Evolutionary conservation across 2,888 invertebrate genomes (phyloP), one percentile per base, ranked within the genome.

Genomic region (Ochlodes sylvanus): DNA sequence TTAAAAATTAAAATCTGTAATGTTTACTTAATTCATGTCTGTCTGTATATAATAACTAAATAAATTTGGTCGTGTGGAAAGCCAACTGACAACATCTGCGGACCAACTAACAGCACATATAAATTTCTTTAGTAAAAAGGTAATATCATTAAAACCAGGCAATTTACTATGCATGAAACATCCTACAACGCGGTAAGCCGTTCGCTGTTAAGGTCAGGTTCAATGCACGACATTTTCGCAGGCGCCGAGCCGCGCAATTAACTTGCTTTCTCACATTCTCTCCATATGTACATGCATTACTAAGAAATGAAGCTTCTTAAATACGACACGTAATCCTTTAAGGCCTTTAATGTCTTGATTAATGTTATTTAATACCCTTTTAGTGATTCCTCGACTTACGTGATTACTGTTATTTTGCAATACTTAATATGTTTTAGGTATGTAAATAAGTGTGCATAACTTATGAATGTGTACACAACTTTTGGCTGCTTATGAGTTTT

Each of bases 161-260:
- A 58, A 57, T 57, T 38, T 41, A 50, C 50, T 17, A 58, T 19
- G 38, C 9, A 15, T 7, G 27, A 27, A 47, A 60, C 27, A 44
- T 21, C 42, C n/a, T 19, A 27, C 44, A 47, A 27, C 10, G 44
- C 44, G 10, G 9, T 14, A 57, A 38, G 32, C 21, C 12, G n/a
- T 14, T n/a, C 21, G 41, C 12, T 42, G 64, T 55, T 56, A 32
- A 42, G 56, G 50, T 52, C 66, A 81, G 80, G 82, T 84, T 69
- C 69, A 69, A 69, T 52, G 69, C 41, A 62, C 69, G 65, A 61
- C 60, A 42, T 55, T 34, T 62, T 62, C 62, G 67, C 61, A 38
- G 34, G 55, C 69, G 60, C 61, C 55, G 52, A 54, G 60, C 55
- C 17, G 6, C 32, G 56, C 62, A 65, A 69, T 69, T 69, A 69